Percentiles rank a stretch among this genome's conserved stretches.
Conservation (phyloP, 1,140 invertebrate genomes). For the Trichogramma pretiosum region DNA sequence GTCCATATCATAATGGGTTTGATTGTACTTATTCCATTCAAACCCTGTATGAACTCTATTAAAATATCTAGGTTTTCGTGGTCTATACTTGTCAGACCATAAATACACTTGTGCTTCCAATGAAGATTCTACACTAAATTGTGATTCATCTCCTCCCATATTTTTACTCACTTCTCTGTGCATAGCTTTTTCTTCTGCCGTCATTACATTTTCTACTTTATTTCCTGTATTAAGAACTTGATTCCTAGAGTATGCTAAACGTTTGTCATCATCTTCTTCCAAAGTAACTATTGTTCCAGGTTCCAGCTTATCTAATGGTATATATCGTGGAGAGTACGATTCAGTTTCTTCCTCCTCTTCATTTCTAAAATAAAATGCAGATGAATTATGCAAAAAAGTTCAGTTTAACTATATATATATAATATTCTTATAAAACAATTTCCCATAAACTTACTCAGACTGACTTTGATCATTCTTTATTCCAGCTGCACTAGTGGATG, state of each 20-base stretch:
- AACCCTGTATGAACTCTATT: slow-evolving; percentile 94
- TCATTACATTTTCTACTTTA: slow-evolving; percentile 48
- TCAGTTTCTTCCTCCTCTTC: slow-evolving; percentile 52
- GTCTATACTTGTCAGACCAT: slow-evolving; percentile 97
- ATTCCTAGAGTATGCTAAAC: slow-evolving; percentile 64
- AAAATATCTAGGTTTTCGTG: slow-evolving; percentile 94
- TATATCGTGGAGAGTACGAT: slow-evolving; percentile 74
- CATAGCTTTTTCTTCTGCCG: slow-evolving; percentile 54
- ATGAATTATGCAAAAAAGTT: background rate
- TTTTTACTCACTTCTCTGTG: slow-evolving; percentile 76
- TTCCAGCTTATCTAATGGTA: slow-evolving; percentile 62
- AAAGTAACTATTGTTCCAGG: slow-evolving; percentile 73
- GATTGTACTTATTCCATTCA: slow-evolving; percentile 99
- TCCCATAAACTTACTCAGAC: slow-evolving; percentile 25
- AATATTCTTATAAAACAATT: slow-evolving; percentile 3
- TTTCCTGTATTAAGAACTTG: slow-evolving; percentile 51
- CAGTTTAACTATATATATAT: background rate
- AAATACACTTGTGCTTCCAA: slow-evolving; percentile 81
- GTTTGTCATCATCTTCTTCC: slow-evolving; percentile 69
- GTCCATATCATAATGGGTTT: slow-evolving; percentile 99
- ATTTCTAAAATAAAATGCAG: slow-evolving; percentile 9
- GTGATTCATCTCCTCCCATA: slow-evolving; percentile 81
- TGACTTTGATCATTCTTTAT: slow-evolving; percentile 32
- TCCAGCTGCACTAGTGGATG: slow-evolving; percentile 19
- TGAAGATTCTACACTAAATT: slow-evolving; percentile 85